phyloP scores from a whole-genome alignment of 2,113 vertebrate genomes.

The Pan troglodytes region NHGRI_mPanTro3-v2.1_pri NC_072401.2:12282001-12282500 shows the following conservation, averaged over 20 bases:
- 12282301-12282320: accelerated
- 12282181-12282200: background rate
- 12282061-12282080: background rate
- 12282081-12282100: background rate
- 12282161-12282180: background rate
- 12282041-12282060: background rate
- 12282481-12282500: background rate
- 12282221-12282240: accelerated
- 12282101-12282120: background rate
- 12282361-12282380: too few relatives aligned
- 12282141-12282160: background rate
- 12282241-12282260: background rate
- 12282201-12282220: background rate
- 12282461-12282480: background rate
- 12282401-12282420: background rate
- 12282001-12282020: background rate
- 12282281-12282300: background rate
- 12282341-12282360: background rate
- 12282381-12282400: background rate
- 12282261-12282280: background rate
- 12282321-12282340: accelerated
- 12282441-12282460: background rate
- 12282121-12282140: background rate
- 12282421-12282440: accelerated
- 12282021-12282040: background rate